Evolutionary conservation across 2,888 invertebrate species (phyloP).

Genomic region (Sussaba pulchella): DNA sequence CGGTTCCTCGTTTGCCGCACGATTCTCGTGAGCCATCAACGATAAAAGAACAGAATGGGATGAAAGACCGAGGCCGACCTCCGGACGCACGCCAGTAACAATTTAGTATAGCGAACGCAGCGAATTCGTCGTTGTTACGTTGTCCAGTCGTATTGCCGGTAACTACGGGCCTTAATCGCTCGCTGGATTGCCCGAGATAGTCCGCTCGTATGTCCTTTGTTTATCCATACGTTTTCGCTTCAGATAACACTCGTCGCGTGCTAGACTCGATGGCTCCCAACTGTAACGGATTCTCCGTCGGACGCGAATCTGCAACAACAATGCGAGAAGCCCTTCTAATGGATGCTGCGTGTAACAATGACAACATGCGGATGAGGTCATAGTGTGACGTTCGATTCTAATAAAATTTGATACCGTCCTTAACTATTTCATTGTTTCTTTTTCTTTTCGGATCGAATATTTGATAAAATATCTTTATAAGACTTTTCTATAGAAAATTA

Average conservation of each 20-base stretch:
- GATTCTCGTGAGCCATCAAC: slow-evolving; percentile 46
- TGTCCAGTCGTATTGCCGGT: slow-evolving; percentile 7
- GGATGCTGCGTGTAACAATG: background rate
- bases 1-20: slow-evolving; percentile 53
- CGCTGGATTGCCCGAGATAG: slow-evolving; percentile 25
- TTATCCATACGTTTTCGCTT: slow-evolving; percentile 37
- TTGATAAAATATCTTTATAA: too few species aligned
- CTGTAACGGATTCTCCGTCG: background rate
- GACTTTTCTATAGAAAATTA: too few species aligned
- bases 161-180: background rate
- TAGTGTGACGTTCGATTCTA: too few species aligned
- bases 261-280: slow-evolving; percentile 2
- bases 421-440: background rate
- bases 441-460: background rate
- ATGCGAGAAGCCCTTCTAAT: background rate
- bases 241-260: slow-evolving; percentile 39
- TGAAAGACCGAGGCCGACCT: slow-evolving; percentile 44
- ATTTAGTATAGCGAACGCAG: slow-evolving; percentile 44
- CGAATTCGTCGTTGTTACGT: slow-evolving; percentile 9
- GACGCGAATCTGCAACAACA: slow-evolving; percentile 17
- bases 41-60: slow-evolving; percentile 37
- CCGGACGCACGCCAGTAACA: slow-evolving; percentile 43
- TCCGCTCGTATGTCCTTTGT: slow-evolving; percentile 26
- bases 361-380: too few species aligned
- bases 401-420: too few species aligned